Base-by-base conservation (phyloP, 2,113 vertebrate species). In the human (Homo sapiens) region DNA sequence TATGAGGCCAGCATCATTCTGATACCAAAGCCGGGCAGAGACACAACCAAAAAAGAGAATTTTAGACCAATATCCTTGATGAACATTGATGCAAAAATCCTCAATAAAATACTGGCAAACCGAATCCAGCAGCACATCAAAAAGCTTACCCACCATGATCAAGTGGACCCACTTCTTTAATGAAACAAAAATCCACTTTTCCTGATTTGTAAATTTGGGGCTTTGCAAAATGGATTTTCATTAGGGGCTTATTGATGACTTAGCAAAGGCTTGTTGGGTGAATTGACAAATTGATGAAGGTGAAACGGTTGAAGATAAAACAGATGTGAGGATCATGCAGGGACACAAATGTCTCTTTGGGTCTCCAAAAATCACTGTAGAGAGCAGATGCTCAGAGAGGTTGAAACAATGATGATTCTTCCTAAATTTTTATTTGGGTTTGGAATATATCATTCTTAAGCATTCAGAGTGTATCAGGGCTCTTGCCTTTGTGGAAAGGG, bases 151-250 rank as follows among this genome's bases (percentile, higher is more conserved):
- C n/a, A n/a, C n/a, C n/a, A n/a, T n/a, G n/a, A n/a, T n/a, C n/a
- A n/a, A n/a, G n/a, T n/a, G n/a, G n/a, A 27, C 4, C 5, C 45
- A 18, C 12, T 48, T 85, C 72, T 95, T 95, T 57, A 94, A 61
- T 55, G 23, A 91, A 88, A 91, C 25, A 61, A 73, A 89, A 90
- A 61, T 17, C 20, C 8, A 40, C 59, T 40, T 90, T 89, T 76
- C 92, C 72, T 94, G 89, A 66, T 64, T 93, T 59, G 61, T 48
- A 79, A 89, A 75, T 90, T 73, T 73, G 40, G 11, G 52, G 43
- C 25, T 95, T 93, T 35, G 81, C 5, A 78, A 90, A 95, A 55
- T 70, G 48, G 38, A 75, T 96, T 90, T 94, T 84, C 30, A 16
- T 13, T 48, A 88, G 17, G 27, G 55, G 1, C 38, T 95, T 57